Evolutionary conservation across 2,113 vertebrate species (phyloP).

Genomic region (Copsychus sechellarum): DNA sequence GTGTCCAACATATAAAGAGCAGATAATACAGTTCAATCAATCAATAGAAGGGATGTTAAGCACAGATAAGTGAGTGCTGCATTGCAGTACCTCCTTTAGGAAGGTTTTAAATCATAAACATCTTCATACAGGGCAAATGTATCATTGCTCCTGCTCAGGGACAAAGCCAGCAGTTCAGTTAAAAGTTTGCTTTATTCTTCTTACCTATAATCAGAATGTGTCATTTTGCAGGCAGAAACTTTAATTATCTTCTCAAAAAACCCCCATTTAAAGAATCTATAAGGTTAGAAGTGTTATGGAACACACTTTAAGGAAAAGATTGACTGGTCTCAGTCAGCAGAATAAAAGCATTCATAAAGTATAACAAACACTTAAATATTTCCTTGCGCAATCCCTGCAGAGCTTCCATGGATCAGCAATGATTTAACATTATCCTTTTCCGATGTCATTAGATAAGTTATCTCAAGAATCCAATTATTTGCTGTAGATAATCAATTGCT

Average conservation of each 20-base stretch:
- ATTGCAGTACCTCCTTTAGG: neutral
- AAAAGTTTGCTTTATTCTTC: neutral
- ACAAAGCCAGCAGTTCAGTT: neutral
- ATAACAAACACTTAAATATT: neutral
- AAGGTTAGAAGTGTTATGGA: neutral
- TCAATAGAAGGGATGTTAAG: neutral
- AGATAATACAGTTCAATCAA: neutral
- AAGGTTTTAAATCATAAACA: neutral
- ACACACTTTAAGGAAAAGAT: rapidly evolving
- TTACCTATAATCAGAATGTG: neutral
- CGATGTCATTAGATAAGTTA: neutral
- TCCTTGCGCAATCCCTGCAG: neutral
- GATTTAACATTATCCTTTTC: neutral
- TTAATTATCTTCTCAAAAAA: neutral
- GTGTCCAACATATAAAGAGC: neutral
- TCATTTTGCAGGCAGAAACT: neutral
- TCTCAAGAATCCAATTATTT: neutral
- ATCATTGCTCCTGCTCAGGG: neutral
- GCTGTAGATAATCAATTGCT: neutral
- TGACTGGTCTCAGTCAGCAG: neutral
- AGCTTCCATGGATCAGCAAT: neutral
- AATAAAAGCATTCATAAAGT: neutral
- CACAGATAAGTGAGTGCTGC: neutral
- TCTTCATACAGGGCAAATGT: neutral
- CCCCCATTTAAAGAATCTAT: neutral